Evolutionary conservation across 2,888 invertebrate species (phyloP).

Genomic region (Iphiclides podalirius): DNA sequence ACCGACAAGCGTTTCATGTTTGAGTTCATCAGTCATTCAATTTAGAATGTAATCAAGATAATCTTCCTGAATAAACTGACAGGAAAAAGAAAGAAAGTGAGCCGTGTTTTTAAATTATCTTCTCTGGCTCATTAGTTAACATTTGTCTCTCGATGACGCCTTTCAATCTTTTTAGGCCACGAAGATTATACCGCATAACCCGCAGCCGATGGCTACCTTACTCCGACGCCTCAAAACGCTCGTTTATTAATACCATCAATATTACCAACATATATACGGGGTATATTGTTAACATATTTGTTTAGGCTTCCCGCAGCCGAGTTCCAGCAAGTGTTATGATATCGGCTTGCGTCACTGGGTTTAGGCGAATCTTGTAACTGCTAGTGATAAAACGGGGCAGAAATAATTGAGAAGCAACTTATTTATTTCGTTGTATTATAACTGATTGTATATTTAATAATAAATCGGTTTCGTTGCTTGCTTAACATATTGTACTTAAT

Average conservation of each 20-base stretch:
- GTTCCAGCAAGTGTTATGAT: conserved; percentile 26
- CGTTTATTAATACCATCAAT: conserved; percentile 29
- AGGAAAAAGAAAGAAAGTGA: too few species aligned
- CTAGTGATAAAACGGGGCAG: conserved; percentile 1
- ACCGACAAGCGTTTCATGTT: too few species aligned
- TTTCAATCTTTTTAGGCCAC: conserved; percentile 14
- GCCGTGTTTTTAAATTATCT: too few species aligned
- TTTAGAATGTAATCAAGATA: too few species aligned
- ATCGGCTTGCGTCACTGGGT: conserved; percentile 11
- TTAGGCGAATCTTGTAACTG: conserved; percentile 14
- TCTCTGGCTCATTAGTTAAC: too few species aligned
- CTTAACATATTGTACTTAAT: too few species aligned
- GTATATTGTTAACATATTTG: conserved; percentile 26
- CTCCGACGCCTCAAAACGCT: conserved; percentile 15
- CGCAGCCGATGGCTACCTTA: conserved; percentile 13
- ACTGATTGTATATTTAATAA: not conserved
- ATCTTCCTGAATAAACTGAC: too few species aligned
- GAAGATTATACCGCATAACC: not conserved
- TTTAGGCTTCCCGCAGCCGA: conserved; percentile 25
- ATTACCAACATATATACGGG: conserved; percentile 29
- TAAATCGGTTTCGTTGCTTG: too few species aligned
- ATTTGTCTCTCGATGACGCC: not conserved
- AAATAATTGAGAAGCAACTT: not conserved
- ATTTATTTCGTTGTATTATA: not conserved
- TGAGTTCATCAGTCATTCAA: too few species aligned